Evolutionary conservation across 1,140 invertebrate genomes (phyloP).

Genomic region (Triops cancriformis): DNA sequence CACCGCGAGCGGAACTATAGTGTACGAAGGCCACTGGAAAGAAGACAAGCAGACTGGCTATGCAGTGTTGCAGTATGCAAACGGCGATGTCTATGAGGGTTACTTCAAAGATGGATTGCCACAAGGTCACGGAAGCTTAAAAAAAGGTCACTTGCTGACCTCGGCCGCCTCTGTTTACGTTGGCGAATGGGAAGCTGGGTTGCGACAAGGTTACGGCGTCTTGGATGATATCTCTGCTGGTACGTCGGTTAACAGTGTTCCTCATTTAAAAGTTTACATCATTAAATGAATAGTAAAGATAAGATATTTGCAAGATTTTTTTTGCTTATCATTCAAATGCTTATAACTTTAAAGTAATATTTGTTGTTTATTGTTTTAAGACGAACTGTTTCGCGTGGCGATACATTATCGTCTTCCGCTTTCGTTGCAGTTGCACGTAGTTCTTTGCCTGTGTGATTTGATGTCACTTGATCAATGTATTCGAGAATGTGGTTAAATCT

Average conservation of each 20-base stretch:
- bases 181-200: slow-evolving; percentile 68
- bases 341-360: neutral
- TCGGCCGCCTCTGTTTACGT: slow-evolving; percentile 69
- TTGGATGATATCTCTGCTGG: slow-evolving; percentile 69
- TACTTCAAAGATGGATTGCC: slow-evolving; percentile 72
- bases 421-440: too few relatives aligned
- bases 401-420: too few relatives aligned
- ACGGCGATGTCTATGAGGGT: slow-evolving; percentile 70
- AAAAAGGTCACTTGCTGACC: slow-evolving; percentile 65
- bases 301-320: neutral
- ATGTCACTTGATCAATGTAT: too few relatives aligned
- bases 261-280: too few relatives aligned
- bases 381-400: too few relatives aligned
- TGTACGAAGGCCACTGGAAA: slow-evolving; percentile 74
- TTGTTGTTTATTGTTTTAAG: too few relatives aligned
- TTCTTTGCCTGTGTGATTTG: too few relatives aligned
- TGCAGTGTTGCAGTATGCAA: slow-evolving; percentile 60
- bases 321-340: neutral
- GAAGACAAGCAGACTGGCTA: slow-evolving; percentile 72
- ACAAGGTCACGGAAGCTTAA: slow-evolving; percentile 72
- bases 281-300: neutral
- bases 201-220: slow-evolving; percentile 73
- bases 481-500: too few relatives aligned
- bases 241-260: slow-evolving; percentile 29
- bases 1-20: slow-evolving; percentile 27